phyloP scores from a whole-genome alignment of 2,113 vertebrate genomes.

The Nothocercus julius region DNA sequence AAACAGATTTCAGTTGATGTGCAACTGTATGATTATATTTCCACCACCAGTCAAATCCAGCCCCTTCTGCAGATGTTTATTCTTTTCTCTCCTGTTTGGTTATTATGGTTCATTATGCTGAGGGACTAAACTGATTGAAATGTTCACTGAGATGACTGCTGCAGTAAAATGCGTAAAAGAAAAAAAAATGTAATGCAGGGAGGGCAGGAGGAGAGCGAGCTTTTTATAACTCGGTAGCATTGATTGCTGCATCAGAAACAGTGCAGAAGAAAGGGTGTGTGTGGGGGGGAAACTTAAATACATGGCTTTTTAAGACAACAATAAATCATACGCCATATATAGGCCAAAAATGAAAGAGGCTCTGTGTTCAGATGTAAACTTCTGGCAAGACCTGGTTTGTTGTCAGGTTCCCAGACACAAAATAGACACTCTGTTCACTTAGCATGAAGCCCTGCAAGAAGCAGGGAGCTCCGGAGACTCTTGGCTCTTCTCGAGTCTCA shows the following conservation, averaged over 20 bases:
- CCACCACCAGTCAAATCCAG: slow-evolving; percentile 63
- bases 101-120: slow-evolving; percentile 79
- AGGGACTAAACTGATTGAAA: slow-evolving; percentile 80
- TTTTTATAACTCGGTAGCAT: slow-evolving; percentile 62
- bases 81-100: slow-evolving; percentile 69
- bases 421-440: slow-evolving; percentile 86
- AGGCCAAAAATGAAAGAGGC: slow-evolving; percentile 79
- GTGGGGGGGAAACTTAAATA: slow-evolving; percentile 14
- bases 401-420: slow-evolving; percentile 86
- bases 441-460: slow-evolving; percentile 85
- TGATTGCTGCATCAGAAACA: slow-evolving; percentile 54
- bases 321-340: slow-evolving; percentile 82
- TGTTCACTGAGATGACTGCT: slow-evolving; percentile 74
- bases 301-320: slow-evolving; percentile 70
- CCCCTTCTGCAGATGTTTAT: slow-evolving; percentile 74
- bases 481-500: slow-evolving; percentile 85
- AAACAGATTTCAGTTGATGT: slow-evolving; percentile 63
- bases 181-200: slow-evolving; percentile 3
- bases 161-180: slow-evolving; percentile 60
- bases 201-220: slow-evolving; percentile 42
- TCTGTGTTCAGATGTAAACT: slow-evolving; percentile 82
- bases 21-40: slow-evolving; percentile 46
- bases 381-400: slow-evolving; percentile 85
- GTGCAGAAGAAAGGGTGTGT: slow-evolving; percentile 22
- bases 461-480: slow-evolving; percentile 81